Evolutionary conservation across 2,888 invertebrate species (phyloP).

Genomic region (Griposia aprilina): DNA sequence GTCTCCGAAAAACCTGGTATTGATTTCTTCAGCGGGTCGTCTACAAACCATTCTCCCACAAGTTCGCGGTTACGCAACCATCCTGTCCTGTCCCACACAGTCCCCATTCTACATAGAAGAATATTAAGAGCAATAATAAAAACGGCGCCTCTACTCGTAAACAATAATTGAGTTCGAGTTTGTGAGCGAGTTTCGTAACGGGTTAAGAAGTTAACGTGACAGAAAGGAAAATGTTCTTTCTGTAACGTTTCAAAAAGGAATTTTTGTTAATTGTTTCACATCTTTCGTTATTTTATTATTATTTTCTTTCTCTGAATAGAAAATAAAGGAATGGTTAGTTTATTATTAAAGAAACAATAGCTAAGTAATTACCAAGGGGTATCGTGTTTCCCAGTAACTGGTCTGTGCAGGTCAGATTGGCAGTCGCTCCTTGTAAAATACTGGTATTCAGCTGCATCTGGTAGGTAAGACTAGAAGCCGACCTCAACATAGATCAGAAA

Average conservation of each 20-base stretch:
- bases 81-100: conserved; percentile 50
- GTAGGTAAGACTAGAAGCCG: not conserved
- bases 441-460: not conserved
- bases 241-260: conserved; percentile 11
- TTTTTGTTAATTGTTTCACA: conserved; percentile 1
- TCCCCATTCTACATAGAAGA: conserved; percentile 60
- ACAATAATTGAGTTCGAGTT: conserved; percentile 67
- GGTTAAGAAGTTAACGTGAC: conserved; percentile 51
- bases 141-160: conserved; percentile 63
- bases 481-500: not conserved
- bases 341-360: not conserved
- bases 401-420: not conserved
- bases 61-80: conserved; percentile 67
- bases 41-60: conserved; percentile 64
- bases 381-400: not conserved
- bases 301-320: not conserved
- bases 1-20: conserved; percentile 53
- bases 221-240: conserved; percentile 23
- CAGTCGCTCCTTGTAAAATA: not conserved
- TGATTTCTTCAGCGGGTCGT: conserved; percentile 62
- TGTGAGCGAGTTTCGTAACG: conserved; percentile 44
- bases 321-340: not conserved
- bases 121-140: conserved; percentile 72
- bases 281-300: not conserved
- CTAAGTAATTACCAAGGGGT: not conserved